phyloP scores from a whole-genome alignment of 2,888 invertebrate species.

The Zygothrica quintamaculata region DNA sequence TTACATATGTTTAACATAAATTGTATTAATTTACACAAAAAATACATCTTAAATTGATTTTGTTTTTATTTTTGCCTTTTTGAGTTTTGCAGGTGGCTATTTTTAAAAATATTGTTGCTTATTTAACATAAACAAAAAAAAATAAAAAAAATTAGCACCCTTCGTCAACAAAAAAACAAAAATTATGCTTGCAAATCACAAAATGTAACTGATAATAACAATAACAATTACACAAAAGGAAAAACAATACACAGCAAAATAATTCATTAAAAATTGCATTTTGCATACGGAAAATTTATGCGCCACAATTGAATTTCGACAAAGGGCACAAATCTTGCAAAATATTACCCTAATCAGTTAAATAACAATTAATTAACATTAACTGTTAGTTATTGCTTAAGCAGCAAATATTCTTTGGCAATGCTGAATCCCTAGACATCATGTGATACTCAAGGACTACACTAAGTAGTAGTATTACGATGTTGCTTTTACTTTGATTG shows the following conservation, averaged over 20 bases:
- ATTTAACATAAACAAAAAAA: constrained; percentile 35
- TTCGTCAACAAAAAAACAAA: constrained; percentile 40
- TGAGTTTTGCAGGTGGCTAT: constrained; percentile 53
- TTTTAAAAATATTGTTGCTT: constrained; percentile 39
- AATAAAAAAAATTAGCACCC: constrained; percentile 42
- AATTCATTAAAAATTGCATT: constrained; percentile 35
- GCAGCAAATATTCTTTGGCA: too few relatives aligned
- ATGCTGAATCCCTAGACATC: too few relatives aligned
- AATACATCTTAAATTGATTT: constrained; percentile 8
- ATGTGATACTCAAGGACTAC: too few relatives aligned
- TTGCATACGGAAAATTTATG: constrained; percentile 17
- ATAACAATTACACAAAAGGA: constrained; percentile 15
- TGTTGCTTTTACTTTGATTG: too few relatives aligned
- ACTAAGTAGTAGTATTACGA: too few relatives aligned
- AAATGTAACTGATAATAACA: constrained; percentile 18
- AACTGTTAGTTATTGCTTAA: too few relatives aligned
- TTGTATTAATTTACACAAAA: constrained; percentile 5
- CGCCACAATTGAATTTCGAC: too few relatives aligned
- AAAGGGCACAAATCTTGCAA: too few relatives aligned
- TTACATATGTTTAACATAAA: constrained; percentile 19
- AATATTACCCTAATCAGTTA: too few relatives aligned
- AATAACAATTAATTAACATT: too few relatives aligned
- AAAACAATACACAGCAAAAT: constrained; percentile 25
- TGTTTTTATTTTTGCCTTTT: constrained; percentile 11
- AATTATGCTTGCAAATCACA: constrained; percentile 46